Percentiles rank a stretch among this genome's conserved stretches.
phyloP scores from a whole-genome alignment of 2,797 vertebrate species.

The Merluccius polli region DNA sequence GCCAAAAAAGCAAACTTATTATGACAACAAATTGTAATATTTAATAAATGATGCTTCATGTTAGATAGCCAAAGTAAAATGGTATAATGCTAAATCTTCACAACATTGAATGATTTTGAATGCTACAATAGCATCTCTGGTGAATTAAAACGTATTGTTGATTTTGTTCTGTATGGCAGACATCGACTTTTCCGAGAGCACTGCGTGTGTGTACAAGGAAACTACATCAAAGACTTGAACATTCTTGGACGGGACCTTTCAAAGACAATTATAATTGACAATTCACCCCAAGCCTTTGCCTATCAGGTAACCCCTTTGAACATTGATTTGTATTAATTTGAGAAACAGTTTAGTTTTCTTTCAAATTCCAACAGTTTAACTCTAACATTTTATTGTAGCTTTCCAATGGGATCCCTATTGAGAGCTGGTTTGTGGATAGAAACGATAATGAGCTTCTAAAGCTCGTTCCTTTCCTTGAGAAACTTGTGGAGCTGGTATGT shows the following conservation, averaged over 20 bases:
- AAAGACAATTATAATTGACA: slow-evolving; percentile 99
- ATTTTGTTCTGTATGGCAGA: slow-evolving; percentile 62
- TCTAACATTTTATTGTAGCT: slow-evolving; percentile 72
- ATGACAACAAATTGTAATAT: too few relatives aligned
- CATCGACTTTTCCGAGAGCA: slow-evolving; percentile 97
- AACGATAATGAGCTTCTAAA: slow-evolving; percentile 98
- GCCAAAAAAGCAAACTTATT: too few relatives aligned
- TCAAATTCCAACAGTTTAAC: background rate
- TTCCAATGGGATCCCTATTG: slow-evolving; percentile 98
- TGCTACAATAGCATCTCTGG: background rate
- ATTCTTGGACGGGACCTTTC: slow-evolving; percentile 98
- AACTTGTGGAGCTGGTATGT: slow-evolving; percentile 94
- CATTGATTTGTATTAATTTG: background rate
- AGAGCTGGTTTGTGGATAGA: slow-evolving; percentile 99
- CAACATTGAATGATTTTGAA: background rate
- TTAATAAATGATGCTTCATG: background rate
- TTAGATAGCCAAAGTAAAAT: background rate
- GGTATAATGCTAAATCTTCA: background rate
- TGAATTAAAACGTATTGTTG: background rate
- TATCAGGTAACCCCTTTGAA: slow-evolving; percentile 82
- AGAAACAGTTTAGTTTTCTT: background rate
- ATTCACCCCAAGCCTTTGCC: slow-evolving; percentile 98
- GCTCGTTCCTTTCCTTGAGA: slow-evolving; percentile 97
- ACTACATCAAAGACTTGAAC: slow-evolving; percentile 98
- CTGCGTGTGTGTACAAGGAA: slow-evolving; percentile 98